A percentile compares a stretch with the other conserved stretches of the same genome.
These are phyloP conservation scores for Brachyrhaphis roseni DNA, from an alignment of 2,797 vertebrate species.

Conservation along the genomic window DNA sequence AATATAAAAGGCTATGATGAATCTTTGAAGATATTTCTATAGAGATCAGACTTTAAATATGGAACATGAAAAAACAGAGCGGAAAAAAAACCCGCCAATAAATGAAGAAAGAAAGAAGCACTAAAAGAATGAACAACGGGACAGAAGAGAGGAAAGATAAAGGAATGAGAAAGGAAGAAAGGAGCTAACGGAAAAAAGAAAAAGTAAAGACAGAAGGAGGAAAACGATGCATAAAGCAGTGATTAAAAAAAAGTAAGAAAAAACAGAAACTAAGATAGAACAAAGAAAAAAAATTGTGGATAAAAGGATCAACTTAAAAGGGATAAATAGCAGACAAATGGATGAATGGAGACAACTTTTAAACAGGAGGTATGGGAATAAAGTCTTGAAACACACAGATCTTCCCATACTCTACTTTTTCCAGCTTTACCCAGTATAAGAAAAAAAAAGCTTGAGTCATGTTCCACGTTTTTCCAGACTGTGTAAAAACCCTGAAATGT, in stretches of 20 bases:
- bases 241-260: background rate
- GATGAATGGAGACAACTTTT: background rate
- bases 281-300: background rate
- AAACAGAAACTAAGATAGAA: background rate
- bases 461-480: background rate
- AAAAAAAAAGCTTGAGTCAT: background rate
- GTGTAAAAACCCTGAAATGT: no score
- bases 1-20: background rate
- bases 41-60: background rate
- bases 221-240: background rate
- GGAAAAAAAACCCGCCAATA: background rate
- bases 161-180: background rate
- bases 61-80: background rate
- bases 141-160: background rate
- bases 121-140: background rate
- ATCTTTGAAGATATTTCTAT: background rate
- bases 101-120: background rate
- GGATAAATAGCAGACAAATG: background rate
- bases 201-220: background rate
- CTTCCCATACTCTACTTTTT: background rate
- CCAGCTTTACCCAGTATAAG: background rate
- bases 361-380: background rate
- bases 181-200: background rate
- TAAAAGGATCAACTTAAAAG: background rate
- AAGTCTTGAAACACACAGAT: background rate